Percentiles rank a stretch among this genome's conserved stretches.
phyloP scores from a whole-genome alignment of 2,113 vertebrate genomes.

The Solea senegalensis region DNA sequence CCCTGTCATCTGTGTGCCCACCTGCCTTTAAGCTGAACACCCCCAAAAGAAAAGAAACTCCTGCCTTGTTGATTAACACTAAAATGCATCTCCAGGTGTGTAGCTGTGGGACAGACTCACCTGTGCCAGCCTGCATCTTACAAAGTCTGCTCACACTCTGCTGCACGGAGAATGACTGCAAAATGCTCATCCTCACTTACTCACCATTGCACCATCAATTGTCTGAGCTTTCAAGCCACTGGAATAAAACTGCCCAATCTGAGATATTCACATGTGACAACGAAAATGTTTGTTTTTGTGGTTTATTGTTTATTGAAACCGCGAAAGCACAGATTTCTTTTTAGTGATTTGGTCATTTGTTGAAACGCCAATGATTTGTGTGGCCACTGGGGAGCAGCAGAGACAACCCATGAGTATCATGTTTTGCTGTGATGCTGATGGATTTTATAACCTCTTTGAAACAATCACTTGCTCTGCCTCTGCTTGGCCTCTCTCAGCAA shows the following conservation, averaged over 20 bases:
- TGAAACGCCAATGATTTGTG: neutral
- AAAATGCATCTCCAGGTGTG: slow-evolving; percentile 51
- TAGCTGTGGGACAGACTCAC: slow-evolving; percentile 43
- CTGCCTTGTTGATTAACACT: slow-evolving; percentile 54
- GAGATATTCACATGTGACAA: neutral
- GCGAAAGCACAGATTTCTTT: neutral
- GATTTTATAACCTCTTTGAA: too few relatives aligned
- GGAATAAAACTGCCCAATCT: slow-evolving; percentile 15
- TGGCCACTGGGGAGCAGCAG: neutral
- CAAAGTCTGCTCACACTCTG: slow-evolving; percentile 48
- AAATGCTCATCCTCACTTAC: slow-evolving; percentile 60
- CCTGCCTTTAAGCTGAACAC: slow-evolving; percentile 48
- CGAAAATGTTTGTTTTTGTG: neutral
- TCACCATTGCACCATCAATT: slow-evolving; percentile 5
- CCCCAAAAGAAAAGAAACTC: neutral
- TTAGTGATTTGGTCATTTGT: slow-evolving; percentile 4
- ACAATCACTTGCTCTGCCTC: too few relatives aligned
- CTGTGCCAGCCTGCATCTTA: slow-evolving; percentile 55
- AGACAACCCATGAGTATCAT: neutral
- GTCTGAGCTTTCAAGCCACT: slow-evolving; percentile 20
- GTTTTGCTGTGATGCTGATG: too few relatives aligned
- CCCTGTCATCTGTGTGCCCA: slow-evolving; percentile 59
- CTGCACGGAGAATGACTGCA: slow-evolving; percentile 60
- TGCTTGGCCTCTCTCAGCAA: too few relatives aligned
- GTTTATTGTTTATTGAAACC: too few relatives aligned